Evolutionary conservation across 2,797 vertebrate genomes (phyloP), one percentile per base, ranked within the genome.

Genomic region (Sus cebifrons): DNA sequence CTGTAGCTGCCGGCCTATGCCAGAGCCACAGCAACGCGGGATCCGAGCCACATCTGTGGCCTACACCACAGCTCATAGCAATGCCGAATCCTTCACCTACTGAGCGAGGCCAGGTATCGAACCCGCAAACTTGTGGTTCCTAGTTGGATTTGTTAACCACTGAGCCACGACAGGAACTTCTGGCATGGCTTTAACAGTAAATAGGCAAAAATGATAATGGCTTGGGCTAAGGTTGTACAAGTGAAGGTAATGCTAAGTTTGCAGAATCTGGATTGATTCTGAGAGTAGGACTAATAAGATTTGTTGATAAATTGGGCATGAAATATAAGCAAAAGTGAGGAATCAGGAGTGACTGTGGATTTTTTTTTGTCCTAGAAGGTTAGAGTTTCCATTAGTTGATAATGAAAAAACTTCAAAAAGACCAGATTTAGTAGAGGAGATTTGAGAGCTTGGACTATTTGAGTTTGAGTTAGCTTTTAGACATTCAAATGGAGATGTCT

Each of bases 281-380:
- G 27, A 81, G 75, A 81, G 78, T n/a, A 77, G 32, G 54, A 86
- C 25, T 81, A 91, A 68, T 27, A 91, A 8, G 17, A 86, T 56
- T 79, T 85, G 29, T 74, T 87, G 67, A 77, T 78, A 90, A 68
- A 65, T 86, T 71, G 17, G 36, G 9, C 14, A 17, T 60, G 40
- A 56, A 29, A 74, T 86, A 64, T 74, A 71, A 86, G 21, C 75
- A 75, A 91, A 95, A 91, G 36, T 71, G n/a, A 95, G 58, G 91
- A 82, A 86, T 73, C 32, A 74, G 15, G 58, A n/a, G 74, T 44
- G 64, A 68, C 44, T 78, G 0, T 54, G 62, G 20, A 7, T 12
- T 6, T 88, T 77, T 32, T n/a, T 49, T 75, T 65, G 17, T 49
- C 18, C 36, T 83, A 65, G 29, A 71, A 90, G 27, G 9, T 84